Evolutionary conservation across 2,113 vertebrate genomes (phyloP).

Genomic region (Campylomormyrus tamandua): DNA sequence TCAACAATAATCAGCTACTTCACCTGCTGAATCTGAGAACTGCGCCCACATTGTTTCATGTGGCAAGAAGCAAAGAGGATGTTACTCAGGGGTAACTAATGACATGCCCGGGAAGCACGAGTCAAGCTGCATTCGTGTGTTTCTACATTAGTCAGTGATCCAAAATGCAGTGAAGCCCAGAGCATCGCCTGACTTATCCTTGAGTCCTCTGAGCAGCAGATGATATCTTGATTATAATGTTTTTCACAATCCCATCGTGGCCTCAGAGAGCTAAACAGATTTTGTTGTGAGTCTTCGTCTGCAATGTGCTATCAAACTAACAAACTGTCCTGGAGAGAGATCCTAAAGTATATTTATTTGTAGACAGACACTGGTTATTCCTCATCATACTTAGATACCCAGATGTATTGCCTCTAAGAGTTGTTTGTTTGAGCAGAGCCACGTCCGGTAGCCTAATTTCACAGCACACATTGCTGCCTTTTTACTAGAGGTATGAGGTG

Average conservation of each 20-base stretch:
- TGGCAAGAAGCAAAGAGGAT: not conserved
- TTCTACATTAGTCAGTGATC: not conserved
- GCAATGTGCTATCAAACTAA: not conserved
- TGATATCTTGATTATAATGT: not conserved
- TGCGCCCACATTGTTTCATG: not conserved
- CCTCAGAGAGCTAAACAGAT: not conserved
- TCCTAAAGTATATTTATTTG: not conserved
- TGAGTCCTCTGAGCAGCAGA: not conserved
- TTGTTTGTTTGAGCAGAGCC: not conserved
- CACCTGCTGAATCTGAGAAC: not conserved
- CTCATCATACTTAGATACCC: not conserved
- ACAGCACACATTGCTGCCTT: not conserved
- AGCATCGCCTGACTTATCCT: slow-evolving; percentile 31
- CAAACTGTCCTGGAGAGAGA: not conserved
- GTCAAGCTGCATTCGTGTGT: not conserved
- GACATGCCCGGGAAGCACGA: not conserved
- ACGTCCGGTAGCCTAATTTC: not conserved
- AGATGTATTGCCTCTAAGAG: not conserved
- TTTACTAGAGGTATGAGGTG: not conserved
- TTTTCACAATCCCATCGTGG: not conserved
- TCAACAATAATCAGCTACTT: not conserved
- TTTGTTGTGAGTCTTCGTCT: not conserved
- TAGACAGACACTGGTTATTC: not conserved
- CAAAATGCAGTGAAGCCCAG: slow-evolving; percentile 15
- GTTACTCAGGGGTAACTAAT: not conserved